Conservation (phyloP, 2,797 vertebrate genomes). For the Microctenopoma stevenorrisi region DNA sequence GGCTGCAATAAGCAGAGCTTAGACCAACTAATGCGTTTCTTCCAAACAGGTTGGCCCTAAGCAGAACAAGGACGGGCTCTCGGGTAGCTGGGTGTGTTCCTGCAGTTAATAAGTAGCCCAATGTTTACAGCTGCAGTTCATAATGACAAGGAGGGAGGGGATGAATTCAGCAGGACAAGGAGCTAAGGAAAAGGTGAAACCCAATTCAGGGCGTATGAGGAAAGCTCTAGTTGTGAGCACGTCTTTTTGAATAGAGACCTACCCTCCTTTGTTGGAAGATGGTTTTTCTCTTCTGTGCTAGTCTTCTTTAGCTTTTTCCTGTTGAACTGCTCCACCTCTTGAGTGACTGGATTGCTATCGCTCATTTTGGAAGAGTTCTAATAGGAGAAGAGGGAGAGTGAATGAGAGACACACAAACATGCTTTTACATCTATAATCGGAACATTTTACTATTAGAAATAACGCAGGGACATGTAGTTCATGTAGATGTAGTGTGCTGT, state of each 20-base stretch:
- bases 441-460: neutral
- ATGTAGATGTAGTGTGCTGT: neutral
- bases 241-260: constrained; percentile 28
- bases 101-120: constrained; percentile 31
- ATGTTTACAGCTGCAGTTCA: constrained; percentile 27
- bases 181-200: constrained; percentile 7
- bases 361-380: constrained; percentile 73
- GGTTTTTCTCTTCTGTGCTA: constrained; percentile 55
- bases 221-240: neutral
- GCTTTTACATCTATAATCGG: neutral
- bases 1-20: neutral
- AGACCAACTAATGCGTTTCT: neutral
- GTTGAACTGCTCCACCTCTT: constrained; percentile 70
- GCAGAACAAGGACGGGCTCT: constrained; percentile 2
- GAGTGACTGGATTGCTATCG: constrained; percentile 46
- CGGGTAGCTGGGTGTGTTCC: constrained; percentile 33
- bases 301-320: constrained; percentile 71
- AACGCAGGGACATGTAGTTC: no score
- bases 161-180: neutral
- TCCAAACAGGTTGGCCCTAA: neutral
- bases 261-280: constrained; percentile 75
- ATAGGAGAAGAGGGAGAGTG: neutral
- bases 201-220: neutral
- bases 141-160: neutral
- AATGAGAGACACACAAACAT: neutral